phyloP scores from a whole-genome alignment of 2,113 vertebrate species.

The Bombycilla garrulus region DNA sequence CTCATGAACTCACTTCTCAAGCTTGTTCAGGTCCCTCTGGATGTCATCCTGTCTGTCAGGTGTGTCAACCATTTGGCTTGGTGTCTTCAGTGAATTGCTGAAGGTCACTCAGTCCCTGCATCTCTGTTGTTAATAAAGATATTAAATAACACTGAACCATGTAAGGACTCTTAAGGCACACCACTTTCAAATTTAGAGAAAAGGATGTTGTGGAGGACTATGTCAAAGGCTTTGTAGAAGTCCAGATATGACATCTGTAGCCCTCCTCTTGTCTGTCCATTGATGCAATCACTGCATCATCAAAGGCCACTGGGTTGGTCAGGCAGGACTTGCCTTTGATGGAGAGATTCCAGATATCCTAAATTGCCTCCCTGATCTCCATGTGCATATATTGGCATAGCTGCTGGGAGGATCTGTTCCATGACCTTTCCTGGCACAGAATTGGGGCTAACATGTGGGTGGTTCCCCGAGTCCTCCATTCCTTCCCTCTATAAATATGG shows the following conservation, averaged over 20 bases:
- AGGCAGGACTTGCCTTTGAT: not conserved
- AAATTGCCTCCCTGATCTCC: not conserved
- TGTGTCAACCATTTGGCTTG: not conserved
- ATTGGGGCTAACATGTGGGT: rapidly evolving
- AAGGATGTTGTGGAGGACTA: not conserved
- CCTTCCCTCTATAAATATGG: not conserved
- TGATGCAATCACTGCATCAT: not conserved
- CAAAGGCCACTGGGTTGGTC: too few relatives aligned
- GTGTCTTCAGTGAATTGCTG: not conserved
- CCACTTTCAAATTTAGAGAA: not conserved
- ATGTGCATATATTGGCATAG: not conserved
- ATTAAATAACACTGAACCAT: not conserved
- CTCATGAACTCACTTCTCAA: not conserved
- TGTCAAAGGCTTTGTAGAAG: not conserved
- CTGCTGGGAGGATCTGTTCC: not conserved
- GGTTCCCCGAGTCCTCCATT: not conserved
- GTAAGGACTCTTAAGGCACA: not conserved
- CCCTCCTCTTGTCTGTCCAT: not conserved
- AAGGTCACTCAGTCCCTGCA: not conserved
- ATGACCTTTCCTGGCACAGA: not conserved
- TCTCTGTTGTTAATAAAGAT: not conserved
- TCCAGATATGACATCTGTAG: not conserved
- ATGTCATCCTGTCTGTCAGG: not conserved
- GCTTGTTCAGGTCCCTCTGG: not conserved
- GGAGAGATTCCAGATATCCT: not conserved